Conservation (phyloP, 2,888 invertebrate genomes). For the Hemicrepidius hirtus region DNA sequence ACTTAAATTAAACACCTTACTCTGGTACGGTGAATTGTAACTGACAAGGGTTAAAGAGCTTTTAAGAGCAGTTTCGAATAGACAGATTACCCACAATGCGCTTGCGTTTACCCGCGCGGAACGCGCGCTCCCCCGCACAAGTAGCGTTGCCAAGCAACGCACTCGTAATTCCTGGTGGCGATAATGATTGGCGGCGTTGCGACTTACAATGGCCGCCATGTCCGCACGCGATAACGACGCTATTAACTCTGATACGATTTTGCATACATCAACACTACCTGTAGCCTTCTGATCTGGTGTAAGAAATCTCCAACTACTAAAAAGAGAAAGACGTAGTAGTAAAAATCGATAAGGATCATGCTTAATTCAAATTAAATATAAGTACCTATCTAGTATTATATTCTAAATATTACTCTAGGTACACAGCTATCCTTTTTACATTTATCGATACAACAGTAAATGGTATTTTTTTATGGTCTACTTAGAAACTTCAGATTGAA, state of each 20-base stretch:
- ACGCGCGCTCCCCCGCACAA: conserved; percentile 59
- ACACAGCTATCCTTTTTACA: too few species aligned
- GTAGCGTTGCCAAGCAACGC: conserved; percentile 70
- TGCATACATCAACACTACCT: conserved; percentile 51
- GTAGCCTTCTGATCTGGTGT: conserved; percentile 24
- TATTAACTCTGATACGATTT: conserved; percentile 59
- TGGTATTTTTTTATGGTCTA: too few species aligned
- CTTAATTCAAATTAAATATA: too few species aligned
- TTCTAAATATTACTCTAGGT: too few species aligned
- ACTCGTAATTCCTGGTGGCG: conserved; percentile 71
- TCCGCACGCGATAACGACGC: conserved; percentile 69
- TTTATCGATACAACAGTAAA: too few species aligned
- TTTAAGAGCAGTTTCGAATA: conserved; percentile 44
- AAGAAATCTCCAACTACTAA: conserved; percentile 10
- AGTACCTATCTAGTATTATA: too few species aligned
- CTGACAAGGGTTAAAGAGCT: conserved; percentile 49
- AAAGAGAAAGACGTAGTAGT: neutral
- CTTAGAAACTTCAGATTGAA: too few species aligned
- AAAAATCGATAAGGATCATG: neutral
- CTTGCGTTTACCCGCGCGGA: conserved; percentile 65
- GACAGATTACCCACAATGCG: conserved; percentile 57
- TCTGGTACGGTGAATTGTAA: conserved; percentile 40
- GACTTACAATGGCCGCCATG: conserved; percentile 71
- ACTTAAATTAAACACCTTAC: conserved; percentile 31
- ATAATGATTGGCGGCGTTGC: conserved; percentile 72